Base-by-base conservation (phyloP, 1,140 invertebrate species). In the Nasonia giraulti region DNA sequence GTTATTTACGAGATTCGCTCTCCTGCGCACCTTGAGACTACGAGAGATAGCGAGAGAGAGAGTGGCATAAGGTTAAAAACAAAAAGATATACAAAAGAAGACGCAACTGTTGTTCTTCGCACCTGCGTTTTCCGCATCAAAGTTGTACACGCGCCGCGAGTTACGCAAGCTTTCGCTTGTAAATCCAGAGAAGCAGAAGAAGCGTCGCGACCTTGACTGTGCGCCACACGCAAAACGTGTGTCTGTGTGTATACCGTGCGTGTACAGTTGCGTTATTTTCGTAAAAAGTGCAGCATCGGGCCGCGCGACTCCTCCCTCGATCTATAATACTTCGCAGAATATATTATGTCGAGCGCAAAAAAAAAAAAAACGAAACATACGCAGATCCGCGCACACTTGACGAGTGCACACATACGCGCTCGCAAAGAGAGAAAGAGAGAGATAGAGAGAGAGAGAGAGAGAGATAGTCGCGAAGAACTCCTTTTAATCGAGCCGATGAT, bases 401-500 rank as follows among this genome's bases (percentile, higher is more conserved):
- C 5, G 7, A 17, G 7, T 20, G 7, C 55, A 62, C 7, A 62
- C 55, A 62, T 14, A 62, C 20, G 7, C 55, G 17, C 55, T 20
- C 55, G 20, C 20, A 62, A 1, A 47, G 44, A 47, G 47, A 3
- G 44, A 27, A 27, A 47, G 44, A 47, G 44, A 47, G 44, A 50
- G 11, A n/a, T n/a, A n/a, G n/a, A 80, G 37, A n/a, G 44, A 47
- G 44, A 50, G 11, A 80, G 37, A n/a, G 62, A 66, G 31, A 78
- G 78, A 71, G 12, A 69, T 37, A 17, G 10, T 12, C 40, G 12
- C 68, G 23, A 80, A 37, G 33, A 80, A 80, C 79, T 80, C 68
- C 76, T 78, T 80, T 71, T 80, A 71, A 80, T 80, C 79, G 40
- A 81, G 44, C 68, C 40, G 12, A 73, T 62, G 17, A 74, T 80